Evolutionary conservation across 2,888 invertebrate genomes (phyloP).

Genomic region (Caenorhabditis drosophilae): DNA sequence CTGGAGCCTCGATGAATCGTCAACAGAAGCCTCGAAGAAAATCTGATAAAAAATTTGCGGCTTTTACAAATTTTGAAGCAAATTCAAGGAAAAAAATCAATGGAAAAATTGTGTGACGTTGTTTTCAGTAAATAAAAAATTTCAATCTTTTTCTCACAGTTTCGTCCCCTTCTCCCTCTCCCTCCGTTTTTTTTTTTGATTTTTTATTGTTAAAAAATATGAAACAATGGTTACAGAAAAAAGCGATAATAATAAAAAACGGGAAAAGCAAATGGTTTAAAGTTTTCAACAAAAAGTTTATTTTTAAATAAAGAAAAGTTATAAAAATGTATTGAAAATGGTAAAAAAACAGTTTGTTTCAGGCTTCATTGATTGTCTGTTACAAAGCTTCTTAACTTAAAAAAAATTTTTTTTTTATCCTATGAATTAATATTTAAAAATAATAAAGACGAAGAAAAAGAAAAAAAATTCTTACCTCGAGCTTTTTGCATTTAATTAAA

Average conservation of each 20-base stretch:
- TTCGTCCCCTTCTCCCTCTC: too few species aligned
- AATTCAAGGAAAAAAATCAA: background rate
- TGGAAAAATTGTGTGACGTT: background rate
- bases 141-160: background rate
- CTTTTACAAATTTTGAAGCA: background rate
- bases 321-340: too few species aligned
- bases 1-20: too few species aligned
- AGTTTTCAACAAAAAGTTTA: background rate
- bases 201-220: background rate
- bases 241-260: background rate
- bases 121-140: background rate
- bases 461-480: too few species aligned
- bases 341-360: too few species aligned
- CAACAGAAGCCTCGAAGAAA: background rate
- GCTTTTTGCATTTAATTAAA: slow-evolving; percentile 25
- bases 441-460: too few species aligned
- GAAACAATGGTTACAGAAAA: background rate
- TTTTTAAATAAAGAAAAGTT: background rate
- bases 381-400: too few species aligned
- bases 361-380: too few species aligned
- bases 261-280: background rate
- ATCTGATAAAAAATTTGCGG: slow-evolving; percentile 2
- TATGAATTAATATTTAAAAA: too few species aligned
- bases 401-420: too few species aligned
- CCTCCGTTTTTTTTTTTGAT: background rate